Percentiles rank a stretch among this genome's conserved stretches.
Conservation (phyloP, 2,113 vertebrate genomes). For the mouse (Mus musculus) region GRCm39 chr4:54291001-54291500, state of each 20-base stretch:
- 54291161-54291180: not conserved
- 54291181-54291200: not conserved
- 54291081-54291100: not conserved
- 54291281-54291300: not conserved
- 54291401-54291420: not conserved
- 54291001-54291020: not conserved
- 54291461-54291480: not conserved
- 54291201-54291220: not conserved
- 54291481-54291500: not conserved
- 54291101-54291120: not conserved
- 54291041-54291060: not conserved
- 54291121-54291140: not conserved
- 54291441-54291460: not conserved
- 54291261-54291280: not conserved
- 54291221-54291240: not conserved
- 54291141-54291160: not conserved
- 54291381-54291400: not conserved
- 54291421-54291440: not conserved
- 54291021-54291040: not conserved
- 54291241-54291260: not conserved
- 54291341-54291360: conserved; percentile 51
- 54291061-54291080: not conserved
- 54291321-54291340: conserved; percentile 2
- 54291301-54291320: conserved; percentile 35
- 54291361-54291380: conserved; percentile 49